Conservation (phyloP, 2,888 invertebrate species). For the Eurytoma californica region DNA sequence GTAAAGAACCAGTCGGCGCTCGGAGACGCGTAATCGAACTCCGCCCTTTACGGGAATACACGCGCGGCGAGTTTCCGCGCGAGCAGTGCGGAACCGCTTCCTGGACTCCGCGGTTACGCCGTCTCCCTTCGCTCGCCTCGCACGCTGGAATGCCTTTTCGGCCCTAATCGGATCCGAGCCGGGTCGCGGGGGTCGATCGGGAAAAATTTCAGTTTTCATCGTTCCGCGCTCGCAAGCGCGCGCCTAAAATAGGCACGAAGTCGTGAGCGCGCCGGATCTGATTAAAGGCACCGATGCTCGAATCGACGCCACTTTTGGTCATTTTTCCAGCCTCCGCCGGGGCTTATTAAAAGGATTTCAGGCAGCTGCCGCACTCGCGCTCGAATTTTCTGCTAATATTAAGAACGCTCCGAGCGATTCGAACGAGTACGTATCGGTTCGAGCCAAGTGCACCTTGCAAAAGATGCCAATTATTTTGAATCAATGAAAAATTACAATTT, state of each 20-base stretch:
- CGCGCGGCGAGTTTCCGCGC: not conserved
- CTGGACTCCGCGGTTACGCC: not conserved
- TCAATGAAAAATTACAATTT: too few relatives aligned
- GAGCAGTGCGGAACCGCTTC: not conserved
- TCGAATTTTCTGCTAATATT: not conserved
- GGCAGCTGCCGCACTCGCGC: not conserved
- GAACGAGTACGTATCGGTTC: too few relatives aligned
- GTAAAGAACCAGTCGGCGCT: not conserved
- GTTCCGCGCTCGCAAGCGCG: not conserved
- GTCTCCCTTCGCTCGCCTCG: too few relatives aligned
- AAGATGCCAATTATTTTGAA: too few relatives aligned
- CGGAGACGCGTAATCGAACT: not conserved
- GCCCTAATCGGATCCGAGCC: too few relatives aligned
- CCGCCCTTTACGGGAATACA: not conserved
- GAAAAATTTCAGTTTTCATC: slow-evolving; percentile 1
- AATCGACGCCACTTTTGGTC: not conserved
- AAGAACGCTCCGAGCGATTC: not conserved
- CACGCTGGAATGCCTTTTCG: not conserved
- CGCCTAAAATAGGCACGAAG: not conserved
- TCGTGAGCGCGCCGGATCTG: slow-evolving; percentile 30
- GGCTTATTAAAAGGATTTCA: slow-evolving; percentile 10
- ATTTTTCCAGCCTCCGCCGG: not conserved
- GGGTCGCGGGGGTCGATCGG: not conserved
- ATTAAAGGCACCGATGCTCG: not conserved
- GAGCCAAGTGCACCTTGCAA: too few relatives aligned